Base-by-base conservation (phyloP, 2,888 invertebrate genomes). In the Notodonta ziczac region DNA sequence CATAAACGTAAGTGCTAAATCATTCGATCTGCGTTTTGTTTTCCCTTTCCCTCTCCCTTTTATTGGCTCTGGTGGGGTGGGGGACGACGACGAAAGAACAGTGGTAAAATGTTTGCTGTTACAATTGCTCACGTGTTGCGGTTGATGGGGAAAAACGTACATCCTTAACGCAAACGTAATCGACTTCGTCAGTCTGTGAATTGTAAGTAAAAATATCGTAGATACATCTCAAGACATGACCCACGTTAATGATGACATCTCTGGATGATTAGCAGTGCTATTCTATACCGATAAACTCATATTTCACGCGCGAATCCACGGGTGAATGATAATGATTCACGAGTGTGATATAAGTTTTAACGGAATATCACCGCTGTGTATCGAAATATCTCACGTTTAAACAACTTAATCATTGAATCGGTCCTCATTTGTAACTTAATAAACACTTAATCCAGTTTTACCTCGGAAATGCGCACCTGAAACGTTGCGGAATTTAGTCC, bases 1-100 rank as follows among this genome's bases (percentile, higher is more conserved):
- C 24, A 24, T 78, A 61, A 69, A 65, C 67, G 69, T 69, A 72
- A 80, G 78, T 77, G 77, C 77, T 80, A 78, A 78, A 78, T 73
- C 78, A 78, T 80, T 79, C 69, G 66, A 71, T 76, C 70, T 70
- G 62, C 62, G 70, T 74, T 74, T 71, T 76, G 72, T 76, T 73
- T 70, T 58, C 61, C 53, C 63, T 59, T 54, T 60, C 63, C 13
- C 44, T 59, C 57, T 62, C 60, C 60, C 73, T 68, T 71, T 76
- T 70, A 76, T 76, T 72, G 65, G 65, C 63, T 55, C 39, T 57
- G 63, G 66, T 59, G 66, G 65, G 57, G 51, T 3, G 35, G 5
- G 35, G 35, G 4, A 35, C 4, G 35, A 35, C 4, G 63, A 68
- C 66, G 66, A 68, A 69, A 68, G 61, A 62, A 53, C 35, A 44